Conservation (phyloP, 2,888 invertebrate genomes). For the Oscheius sp. region DNA sequence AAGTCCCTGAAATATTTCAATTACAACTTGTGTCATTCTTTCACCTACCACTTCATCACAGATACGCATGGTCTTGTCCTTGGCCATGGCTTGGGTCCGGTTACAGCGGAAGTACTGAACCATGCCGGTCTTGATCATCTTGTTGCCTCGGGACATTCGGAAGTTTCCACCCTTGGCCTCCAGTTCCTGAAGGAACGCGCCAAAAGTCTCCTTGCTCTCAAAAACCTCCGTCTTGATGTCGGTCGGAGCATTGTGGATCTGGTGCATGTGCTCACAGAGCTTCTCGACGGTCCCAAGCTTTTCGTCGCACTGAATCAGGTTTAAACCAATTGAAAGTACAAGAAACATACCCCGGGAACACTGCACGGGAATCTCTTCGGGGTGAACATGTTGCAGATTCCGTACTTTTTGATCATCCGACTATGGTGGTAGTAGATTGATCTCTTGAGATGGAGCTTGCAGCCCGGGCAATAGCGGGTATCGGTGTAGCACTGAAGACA, state of each 20-base stretch:
- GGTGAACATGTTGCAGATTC: constrained; percentile 58
- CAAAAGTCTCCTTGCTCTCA: constrained; percentile 52
- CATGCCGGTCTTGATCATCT: constrained; percentile 54
- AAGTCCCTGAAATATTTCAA: constrained; percentile 1
- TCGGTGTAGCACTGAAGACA: constrained; percentile 18
- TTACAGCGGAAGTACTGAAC: constrained; percentile 59
- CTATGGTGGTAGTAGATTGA: constrained; percentile 56
- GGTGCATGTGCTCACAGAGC: constrained; percentile 57
- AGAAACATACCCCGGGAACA: constrained; percentile 27
- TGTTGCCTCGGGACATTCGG: constrained; percentile 63
- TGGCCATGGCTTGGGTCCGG: constrained; percentile 47
- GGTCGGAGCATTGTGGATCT: constrained; percentile 54
- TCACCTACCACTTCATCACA: constrained; percentile 37
- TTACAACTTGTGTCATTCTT: not conserved
- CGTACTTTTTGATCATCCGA: constrained; percentile 56
- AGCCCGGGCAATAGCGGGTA: constrained; percentile 45
- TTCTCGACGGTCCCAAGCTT: constrained; percentile 58
- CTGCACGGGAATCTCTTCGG: constrained; percentile 60
- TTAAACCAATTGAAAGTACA: not conserved
- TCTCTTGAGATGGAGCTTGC: constrained; percentile 47
- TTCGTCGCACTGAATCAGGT: constrained; percentile 51
- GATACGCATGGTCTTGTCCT: constrained; percentile 34
- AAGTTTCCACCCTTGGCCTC: constrained; percentile 64
- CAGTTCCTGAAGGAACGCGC: constrained; percentile 53
- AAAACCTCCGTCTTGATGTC: constrained; percentile 53